Evolutionary conservation across 2,797 vertebrate species (phyloP), one percentile per base, ranked within the genome.

Genomic region (Lepus oiostolus): DNA sequence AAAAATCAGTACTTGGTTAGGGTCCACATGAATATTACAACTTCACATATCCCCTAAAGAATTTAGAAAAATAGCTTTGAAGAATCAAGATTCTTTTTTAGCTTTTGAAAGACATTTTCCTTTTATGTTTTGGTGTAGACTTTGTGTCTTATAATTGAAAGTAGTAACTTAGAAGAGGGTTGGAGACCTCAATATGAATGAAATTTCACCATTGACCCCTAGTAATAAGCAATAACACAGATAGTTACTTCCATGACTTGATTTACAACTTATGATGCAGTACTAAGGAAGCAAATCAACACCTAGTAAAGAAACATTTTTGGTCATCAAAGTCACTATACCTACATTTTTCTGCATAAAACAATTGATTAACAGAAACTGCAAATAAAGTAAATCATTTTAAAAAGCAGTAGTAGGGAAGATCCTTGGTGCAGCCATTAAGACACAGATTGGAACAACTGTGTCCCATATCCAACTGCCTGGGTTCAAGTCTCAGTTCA

Each of bases 341-440:
- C n/a, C 32, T 62, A n/a, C 22, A 38, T 79, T 85, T 77, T 62
- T 93, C 50, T 93, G 26, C 65, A 54, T 91, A 92, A 75, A 85
- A 88, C 8, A 81, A 68, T 38, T 85, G 79, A 77, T 85, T 90
- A 86, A 82, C 28, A 93, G 54, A 68, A 94, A 90, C 8, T 79
- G 35, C 42, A 47, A 47, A 47, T 47, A 9, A 47, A 47, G 7
- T 42, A 42, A 42, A 12, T 58, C 19, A 16, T 58, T 58, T 58
- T 58, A 58, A 58, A 58, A 21, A 58, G 4, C 1, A 58, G 19
- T 21, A 21, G 16, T 58, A 58, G 54, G 54, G 14, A 4, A 16
- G 54, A 58, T 21, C 16, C 19, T 16, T 16, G 54, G 54, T 21
- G 19, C 54, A 58, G 54, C 19, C 4, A 16, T 58, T 58, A 58